A percentile compares a stretch with the other conserved stretches of the same genome.
These are phyloP conservation scores for Pollenia labialis DNA, from an alignment of 2,888 invertebrate species.

Conservation along the genomic window DNA sequence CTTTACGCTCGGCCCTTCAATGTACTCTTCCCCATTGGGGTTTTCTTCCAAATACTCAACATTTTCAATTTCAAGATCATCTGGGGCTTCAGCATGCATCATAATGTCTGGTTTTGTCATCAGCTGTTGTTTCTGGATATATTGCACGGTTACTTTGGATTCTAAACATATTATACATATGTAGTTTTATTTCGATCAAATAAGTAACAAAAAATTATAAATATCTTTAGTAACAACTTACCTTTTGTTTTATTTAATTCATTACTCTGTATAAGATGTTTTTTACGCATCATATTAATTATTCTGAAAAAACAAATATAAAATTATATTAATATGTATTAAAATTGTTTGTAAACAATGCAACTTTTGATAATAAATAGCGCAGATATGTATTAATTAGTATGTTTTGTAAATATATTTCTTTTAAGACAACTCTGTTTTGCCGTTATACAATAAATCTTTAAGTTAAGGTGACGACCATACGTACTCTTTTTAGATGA, in stretches of 20 bases:
- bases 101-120: constrained; percentile 15
- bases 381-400: too few species aligned
- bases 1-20: constrained; percentile 23
- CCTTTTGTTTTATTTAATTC: constrained; percentile 40
- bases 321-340: too few species aligned
- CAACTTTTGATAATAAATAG: too few species aligned
- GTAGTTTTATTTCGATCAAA: neutral
- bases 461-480: too few species aligned
- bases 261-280: constrained; percentile 22
- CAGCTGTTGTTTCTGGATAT: constrained; percentile 62
- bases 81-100: constrained; percentile 1
- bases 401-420: too few species aligned
- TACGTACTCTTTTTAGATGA: too few species aligned
- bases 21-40: constrained; percentile 55
- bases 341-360: too few species aligned
- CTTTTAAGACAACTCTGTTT: too few species aligned
- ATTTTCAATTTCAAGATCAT: constrained; percentile 73
- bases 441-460: too few species aligned
- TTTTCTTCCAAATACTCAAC: constrained; percentile 75
- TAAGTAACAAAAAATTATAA: neutral
- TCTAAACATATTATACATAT: neutral
- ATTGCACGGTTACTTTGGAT: constrained; percentile 73
- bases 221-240: neutral
- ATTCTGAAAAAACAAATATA: too few species aligned
- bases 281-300: constrained; percentile 58